These are phyloP conservation scores for Siphamia tubifer DNA, from an alignment of 2,113 vertebrate species.

Conservation along the genomic window DNA sequence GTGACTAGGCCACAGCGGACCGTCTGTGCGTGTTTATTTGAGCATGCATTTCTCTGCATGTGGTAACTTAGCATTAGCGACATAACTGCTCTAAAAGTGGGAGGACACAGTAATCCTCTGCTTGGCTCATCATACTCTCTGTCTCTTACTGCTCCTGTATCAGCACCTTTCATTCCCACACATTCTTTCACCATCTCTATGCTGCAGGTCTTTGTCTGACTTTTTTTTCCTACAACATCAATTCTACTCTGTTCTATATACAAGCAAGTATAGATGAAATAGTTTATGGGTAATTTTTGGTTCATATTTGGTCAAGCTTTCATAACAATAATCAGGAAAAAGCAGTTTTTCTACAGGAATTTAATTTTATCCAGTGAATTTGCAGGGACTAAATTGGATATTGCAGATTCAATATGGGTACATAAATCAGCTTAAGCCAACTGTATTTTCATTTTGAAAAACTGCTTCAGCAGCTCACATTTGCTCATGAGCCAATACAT, in stretches of 20 bases:
- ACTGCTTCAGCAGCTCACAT: neutral
- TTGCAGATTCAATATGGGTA: constrained; percentile 16
- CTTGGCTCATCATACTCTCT: constrained; percentile 22
- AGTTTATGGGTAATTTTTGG: neutral
- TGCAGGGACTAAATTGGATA: neutral
- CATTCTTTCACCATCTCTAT: neutral
- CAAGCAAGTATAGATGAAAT: too few relatives aligned
- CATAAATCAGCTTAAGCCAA: constrained; percentile 16
- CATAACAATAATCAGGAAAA: neutral
- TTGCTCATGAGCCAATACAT: neutral
- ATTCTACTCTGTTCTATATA: too few relatives aligned
- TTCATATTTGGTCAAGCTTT: neutral
- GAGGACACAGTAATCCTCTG: constrained; percentile 52
- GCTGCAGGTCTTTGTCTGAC: neutral
- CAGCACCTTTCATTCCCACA: constrained; percentile 17
- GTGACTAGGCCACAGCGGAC: too few relatives aligned
- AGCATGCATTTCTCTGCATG: constrained; percentile 31
- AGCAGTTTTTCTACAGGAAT: neutral
- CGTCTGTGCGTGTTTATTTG: neutral
- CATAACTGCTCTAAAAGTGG: constrained; percentile 43
- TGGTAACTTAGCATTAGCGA: constrained; percentile 44
- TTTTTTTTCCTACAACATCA: too few relatives aligned
- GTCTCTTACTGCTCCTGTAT: neutral
- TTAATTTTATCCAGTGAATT: neutral
- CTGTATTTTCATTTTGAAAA: constrained; percentile 10